A percentile compares a stretch with the other conserved stretches of the same genome.
Evolutionary conservation across 2,797 vertebrate species (phyloP).

Genomic region (Enteromius argenteus): DNA sequence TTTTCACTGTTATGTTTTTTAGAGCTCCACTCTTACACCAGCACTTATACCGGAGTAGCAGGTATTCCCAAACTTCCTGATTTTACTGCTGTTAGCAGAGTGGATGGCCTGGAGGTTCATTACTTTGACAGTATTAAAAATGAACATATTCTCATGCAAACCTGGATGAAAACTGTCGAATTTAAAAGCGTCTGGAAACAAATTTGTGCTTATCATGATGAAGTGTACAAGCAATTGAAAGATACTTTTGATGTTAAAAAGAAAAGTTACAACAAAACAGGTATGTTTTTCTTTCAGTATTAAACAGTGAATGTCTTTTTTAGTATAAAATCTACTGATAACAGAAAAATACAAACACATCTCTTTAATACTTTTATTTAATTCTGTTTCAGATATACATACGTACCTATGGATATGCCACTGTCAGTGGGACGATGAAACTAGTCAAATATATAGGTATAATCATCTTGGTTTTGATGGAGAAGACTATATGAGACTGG

Average conservation of each 20-base stretch:
- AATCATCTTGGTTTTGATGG: constrained; percentile 6
- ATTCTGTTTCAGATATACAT: background rate
- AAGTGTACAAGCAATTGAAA: background rate
- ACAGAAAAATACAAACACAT: background rate
- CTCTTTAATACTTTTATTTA: background rate
- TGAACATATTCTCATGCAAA: background rate
- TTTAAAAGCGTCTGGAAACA: background rate
- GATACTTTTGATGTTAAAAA: background rate
- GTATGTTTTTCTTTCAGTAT: background rate
- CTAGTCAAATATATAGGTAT: background rate
- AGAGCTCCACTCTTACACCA: background rate
- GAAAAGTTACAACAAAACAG: background rate
- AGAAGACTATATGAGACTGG: too few species aligned
- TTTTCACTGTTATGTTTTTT: background rate
- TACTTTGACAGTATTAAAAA: background rate
- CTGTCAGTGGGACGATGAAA: background rate
- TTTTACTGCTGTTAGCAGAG: background rate
- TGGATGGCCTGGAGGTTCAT: background rate
- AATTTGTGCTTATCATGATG: background rate
- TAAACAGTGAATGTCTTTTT: background rate
- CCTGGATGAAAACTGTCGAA: background rate
- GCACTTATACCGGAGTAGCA: background rate
- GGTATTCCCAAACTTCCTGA: background rate
- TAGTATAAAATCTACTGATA: background rate
- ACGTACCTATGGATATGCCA: background rate